Evolutionary conservation across 2,797 vertebrate species (phyloP), one percentile per base, ranked within the genome.

Genomic region (Gallinago solitaria): DNA sequence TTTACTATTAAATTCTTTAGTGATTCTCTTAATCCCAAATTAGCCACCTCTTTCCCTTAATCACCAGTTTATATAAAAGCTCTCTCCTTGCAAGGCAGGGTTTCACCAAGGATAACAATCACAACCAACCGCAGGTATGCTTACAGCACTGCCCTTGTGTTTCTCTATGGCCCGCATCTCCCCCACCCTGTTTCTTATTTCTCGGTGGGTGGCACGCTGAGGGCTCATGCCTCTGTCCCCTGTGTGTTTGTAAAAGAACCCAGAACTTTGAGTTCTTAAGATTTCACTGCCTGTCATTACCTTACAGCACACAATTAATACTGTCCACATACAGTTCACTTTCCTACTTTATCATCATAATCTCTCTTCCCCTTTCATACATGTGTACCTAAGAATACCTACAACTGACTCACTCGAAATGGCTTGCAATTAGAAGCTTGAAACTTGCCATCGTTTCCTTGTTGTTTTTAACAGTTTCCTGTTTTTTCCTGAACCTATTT

Each of bases 1-100:
- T 94, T 92, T 87, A 93, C 65, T 92, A 92, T 85, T 94, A 93
- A 95, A 94, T 92, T 92, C 87, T 93, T 95, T 45, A 78, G 84
- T 33, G 28, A 95, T 65, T 94, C 84, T 87, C 84, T 94, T 93
- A 83, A 87, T 93, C 71, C 78, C 94, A 90, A 96, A 95, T 95
- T 93, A 96, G 93, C 64, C 70, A 96, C 51, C 64, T 90, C 87
- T 71, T 89, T 48, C 86, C 64, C 95, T 93, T 93, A 94, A 95
- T 94, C 93, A 94, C 61, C 23, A 37, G 61, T 92, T 94, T 92
- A 87, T 81, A 84, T 68, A 82, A 84, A 92, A 96, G 83, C 54
- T 21, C 68, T 83, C 68, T 87, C 83, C 86, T 83, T 78, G 37
- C 64, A 87, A 74, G 71, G 83, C 89, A 87, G 54, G 91, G 81